Percentiles rank a stretch among this genome's conserved stretches.
Evolutionary conservation across 2,797 vertebrate genomes (phyloP).

Genomic region (Bucorvus abyssinicus): DNA sequence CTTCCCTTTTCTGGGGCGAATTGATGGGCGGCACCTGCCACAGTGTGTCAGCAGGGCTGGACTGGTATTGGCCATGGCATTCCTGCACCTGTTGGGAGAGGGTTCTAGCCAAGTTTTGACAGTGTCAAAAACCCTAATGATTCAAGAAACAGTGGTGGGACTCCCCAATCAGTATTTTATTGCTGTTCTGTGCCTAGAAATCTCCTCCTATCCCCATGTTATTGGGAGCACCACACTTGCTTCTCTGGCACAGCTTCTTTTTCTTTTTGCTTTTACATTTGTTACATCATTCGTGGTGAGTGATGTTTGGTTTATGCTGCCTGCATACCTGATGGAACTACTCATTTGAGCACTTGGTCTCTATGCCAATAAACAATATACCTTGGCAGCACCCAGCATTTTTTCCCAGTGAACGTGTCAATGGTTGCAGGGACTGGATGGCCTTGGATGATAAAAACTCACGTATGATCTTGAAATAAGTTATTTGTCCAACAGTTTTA

Average conservation of each 20-base stretch:
- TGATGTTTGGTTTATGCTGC: slow-evolving; percentile 55
- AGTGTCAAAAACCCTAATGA: background rate
- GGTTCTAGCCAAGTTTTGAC: background rate
- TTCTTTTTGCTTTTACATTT: background rate
- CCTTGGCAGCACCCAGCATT: slow-evolving; percentile 45
- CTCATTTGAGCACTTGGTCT: slow-evolving; percentile 24
- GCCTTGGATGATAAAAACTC: background rate
- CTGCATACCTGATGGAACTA: slow-evolving; percentile 47
- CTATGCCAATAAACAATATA: slow-evolving; percentile 59
- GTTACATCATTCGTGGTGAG: background rate
- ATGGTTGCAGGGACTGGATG: background rate
- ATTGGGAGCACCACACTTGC: rapidly evolving
- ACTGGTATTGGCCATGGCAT: rapidly evolving
- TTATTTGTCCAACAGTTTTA: background rate
- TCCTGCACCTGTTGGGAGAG: background rate
- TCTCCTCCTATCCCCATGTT: background rate
- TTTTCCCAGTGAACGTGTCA: slow-evolving; percentile 18
- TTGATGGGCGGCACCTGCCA: background rate
- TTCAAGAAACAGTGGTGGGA: background rate
- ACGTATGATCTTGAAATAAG: background rate
- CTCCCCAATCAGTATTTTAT: rapidly evolving
- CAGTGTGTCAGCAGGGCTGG: slow-evolving; percentile 10
- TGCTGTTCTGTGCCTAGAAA: background rate
- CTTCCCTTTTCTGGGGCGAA: background rate
- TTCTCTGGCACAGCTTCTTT: background rate